phyloP scores from a whole-genome alignment of 2,113 vertebrate species.

The Balaeniceps rex region DNA sequence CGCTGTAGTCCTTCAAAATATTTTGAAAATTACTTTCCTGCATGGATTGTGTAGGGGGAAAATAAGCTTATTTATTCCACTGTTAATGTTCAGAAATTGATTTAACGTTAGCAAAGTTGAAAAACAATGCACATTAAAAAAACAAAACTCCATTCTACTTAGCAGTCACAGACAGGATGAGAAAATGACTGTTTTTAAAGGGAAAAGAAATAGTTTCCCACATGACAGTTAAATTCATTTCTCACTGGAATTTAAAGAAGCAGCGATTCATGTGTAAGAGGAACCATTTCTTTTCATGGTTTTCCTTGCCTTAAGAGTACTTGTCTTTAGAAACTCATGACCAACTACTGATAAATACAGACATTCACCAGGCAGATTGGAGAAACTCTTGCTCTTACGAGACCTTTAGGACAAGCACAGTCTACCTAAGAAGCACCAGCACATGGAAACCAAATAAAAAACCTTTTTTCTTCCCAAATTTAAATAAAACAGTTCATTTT shows the following conservation, averaged over 20 bases:
- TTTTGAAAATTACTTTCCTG: neutral
- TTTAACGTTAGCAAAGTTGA: neutral
- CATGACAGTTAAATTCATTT: neutral
- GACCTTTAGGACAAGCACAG: neutral
- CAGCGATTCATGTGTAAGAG: neutral
- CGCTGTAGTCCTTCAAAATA: neutral
- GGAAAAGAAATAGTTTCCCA: neutral
- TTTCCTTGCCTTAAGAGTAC: neutral
- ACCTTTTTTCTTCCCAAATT: neutral
- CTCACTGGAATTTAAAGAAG: neutral
- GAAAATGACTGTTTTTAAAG: neutral
- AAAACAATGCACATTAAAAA: neutral
- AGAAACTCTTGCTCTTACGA: neutral
- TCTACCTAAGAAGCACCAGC: neutral
- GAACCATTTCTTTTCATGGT: neutral
- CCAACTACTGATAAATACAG: neutral
- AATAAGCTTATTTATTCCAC: neutral
- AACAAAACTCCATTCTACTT: neutral
- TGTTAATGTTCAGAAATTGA: neutral
- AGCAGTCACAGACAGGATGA: neutral
- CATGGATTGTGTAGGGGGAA: neutral
- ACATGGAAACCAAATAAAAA: fast-evolving
- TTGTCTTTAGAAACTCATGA: neutral
- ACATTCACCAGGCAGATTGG: neutral
- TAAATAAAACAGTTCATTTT: neutral